Conservation (phyloP, 2,888 invertebrate genomes). For the Gortyna flavago region DNA sequence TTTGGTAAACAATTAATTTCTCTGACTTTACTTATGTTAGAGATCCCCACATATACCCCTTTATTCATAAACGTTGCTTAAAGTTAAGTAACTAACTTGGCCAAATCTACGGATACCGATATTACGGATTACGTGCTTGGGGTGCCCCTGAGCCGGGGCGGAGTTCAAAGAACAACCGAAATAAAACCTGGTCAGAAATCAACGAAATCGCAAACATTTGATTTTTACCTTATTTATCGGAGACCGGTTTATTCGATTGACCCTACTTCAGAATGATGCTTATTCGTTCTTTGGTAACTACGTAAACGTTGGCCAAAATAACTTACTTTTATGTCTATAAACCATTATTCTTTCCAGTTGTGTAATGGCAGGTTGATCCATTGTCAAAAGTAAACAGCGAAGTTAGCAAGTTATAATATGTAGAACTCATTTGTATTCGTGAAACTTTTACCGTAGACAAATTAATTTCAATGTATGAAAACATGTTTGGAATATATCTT, state of each 20-base stretch:
- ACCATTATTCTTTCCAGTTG: slow-evolving; percentile 15
- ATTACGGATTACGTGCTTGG: too few species aligned
- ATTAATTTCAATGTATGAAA: slow-evolving; percentile 51
- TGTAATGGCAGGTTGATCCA: slow-evolving; percentile 5
- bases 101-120: too few species aligned
- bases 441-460: slow-evolving; percentile 37
- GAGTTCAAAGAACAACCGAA: background rate
- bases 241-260: background rate
- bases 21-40: background rate
- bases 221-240: background rate
- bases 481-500: slow-evolving; percentile 41
- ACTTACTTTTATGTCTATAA: background rate
- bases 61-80: too few species aligned
- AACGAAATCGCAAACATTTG: slow-evolving; percentile 1
- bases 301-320: background rate
- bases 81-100: too few species aligned
- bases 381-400: slow-evolving; percentile 8
- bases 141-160: background rate
- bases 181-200: background rate
- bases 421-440: slow-evolving; percentile 35
- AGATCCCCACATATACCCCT: background rate
- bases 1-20: background rate
- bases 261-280: background rate
- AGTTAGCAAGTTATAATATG: slow-evolving; percentile 21
- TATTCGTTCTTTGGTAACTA: background rate